Evolutionary conservation across 2,888 invertebrate species (phyloP).

Genomic region (Phymatocera aterrima): DNA sequence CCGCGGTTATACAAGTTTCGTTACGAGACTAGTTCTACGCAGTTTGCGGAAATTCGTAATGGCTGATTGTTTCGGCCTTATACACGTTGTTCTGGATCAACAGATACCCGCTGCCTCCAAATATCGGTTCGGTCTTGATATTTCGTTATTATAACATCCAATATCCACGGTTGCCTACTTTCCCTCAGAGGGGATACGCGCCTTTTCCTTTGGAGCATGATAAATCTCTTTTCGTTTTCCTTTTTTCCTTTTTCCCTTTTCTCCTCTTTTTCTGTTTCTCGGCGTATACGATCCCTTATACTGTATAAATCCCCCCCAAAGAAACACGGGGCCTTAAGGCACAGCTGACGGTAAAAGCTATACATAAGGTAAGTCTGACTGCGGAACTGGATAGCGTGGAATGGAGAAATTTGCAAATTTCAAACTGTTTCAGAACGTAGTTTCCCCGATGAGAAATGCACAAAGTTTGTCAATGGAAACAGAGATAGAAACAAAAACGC

Average conservation of each 20-base stretch:
- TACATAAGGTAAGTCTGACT: neutral
- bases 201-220: constrained; percentile 10
- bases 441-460: neutral
- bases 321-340: neutral
- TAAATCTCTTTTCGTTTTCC: neutral
- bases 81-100: neutral
- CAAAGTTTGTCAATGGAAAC: neutral
- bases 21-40: neutral
- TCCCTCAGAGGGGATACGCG: neutral
- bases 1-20: neutral
- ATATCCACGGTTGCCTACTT: constrained; percentile 29
- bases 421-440: neutral
- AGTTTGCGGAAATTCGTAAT: neutral
- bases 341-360: constrained; percentile 21
- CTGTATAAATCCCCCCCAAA: neutral
- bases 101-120: neutral
- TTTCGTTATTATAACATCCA: constrained; percentile 25
- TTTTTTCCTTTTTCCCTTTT: constrained; percentile 43
- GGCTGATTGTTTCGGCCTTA: neutral
- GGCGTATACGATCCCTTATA: constrained; percentile 22
- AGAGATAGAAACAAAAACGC: neutral
- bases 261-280: constrained; percentile 29
- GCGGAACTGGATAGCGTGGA: neutral
- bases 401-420: constrained; percentile 1
- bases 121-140: neutral